Conservation (phyloP, 2,888 invertebrate species). For the Drosophila ustulata region DNA sequence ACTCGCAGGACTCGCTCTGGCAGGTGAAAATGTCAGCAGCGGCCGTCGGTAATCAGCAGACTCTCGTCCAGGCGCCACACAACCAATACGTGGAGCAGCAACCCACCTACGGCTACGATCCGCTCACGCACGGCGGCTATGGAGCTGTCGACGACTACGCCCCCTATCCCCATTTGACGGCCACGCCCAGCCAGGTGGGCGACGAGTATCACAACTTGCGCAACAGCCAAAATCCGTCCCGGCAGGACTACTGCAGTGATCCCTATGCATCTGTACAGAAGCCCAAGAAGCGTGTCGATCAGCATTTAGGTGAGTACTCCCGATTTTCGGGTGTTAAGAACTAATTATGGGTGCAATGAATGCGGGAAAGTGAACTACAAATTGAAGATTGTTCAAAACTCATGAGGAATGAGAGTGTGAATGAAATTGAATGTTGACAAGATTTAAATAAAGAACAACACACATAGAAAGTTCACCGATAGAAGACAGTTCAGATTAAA, state of each 20-base stretch:
- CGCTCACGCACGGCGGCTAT: conserved; percentile 92
- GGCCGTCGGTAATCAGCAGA: conserved; percentile 88
- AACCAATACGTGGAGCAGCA: conserved; percentile 88
- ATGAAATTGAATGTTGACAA: not conserved
- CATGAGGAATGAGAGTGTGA: not conserved
- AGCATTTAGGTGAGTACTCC: conserved; percentile 92
- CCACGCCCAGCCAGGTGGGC: conserved; percentile 88
- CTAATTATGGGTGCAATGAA: not conserved
- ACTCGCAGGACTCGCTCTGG: conserved; percentile 97
- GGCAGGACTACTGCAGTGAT: conserved; percentile 94
- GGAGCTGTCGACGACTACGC: conserved; percentile 94
- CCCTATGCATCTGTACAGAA: conserved; percentile 96
- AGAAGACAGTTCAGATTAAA: no score
- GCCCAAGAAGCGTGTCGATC: conserved; percentile 94
- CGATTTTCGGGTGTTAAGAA: not conserved
- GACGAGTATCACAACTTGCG: conserved; percentile 90
- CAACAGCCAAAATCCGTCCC: conserved; percentile 92
- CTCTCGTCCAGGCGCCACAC: conserved; percentile 85
- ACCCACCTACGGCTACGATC: conserved; percentile 91
- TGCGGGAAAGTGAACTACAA: not conserved
- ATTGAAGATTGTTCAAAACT: no score
- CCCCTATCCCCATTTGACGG: conserved; percentile 91
- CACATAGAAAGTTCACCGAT: no score
- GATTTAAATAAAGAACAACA: not conserved
- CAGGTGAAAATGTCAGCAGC: conserved; percentile 96